Base-by-base conservation (phyloP, 2,113 vertebrate species). In the Carlito syrichta region DNA sequence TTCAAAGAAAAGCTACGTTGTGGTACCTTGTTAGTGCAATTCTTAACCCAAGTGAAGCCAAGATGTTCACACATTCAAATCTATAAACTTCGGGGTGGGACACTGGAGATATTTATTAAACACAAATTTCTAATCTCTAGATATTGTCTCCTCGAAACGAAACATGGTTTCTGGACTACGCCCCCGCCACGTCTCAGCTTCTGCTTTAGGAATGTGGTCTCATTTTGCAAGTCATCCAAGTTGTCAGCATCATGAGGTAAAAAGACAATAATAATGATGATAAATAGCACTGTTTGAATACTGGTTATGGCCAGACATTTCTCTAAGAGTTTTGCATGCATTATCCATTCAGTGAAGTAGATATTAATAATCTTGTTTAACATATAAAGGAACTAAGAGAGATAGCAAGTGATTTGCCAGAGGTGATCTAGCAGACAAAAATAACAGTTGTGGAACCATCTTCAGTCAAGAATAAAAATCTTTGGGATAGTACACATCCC, bases 131-230 rank as follows among this genome's bases (percentile, higher is more conserved):
- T 58, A 58, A 82, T 68, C 5, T 23, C 48, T 85, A 73, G 27
- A n/a, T 93, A 17, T 40, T 89, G 95, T 48, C 60, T 68, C 16
- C 17, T 60, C 96, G 54, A 95, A 96, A 83, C 45, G 20, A 94
- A 95, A 25, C 40, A 66, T 54, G 35, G 35, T 32, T 77, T 84
- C 27, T 77, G 32, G 58, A 60, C 9, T 52, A 66, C 10, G 81
- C 81, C 30, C 1, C 38, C 35, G 43, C 8, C 7, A 91, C 8
- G 19, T 32, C 6, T 77, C 52, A 86, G 43, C 8, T 91, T 58
- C 52, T 77, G 54, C 11, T 58, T 88, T 69, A 40, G 20, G 8
- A 71, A 38, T 79, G 30, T 23, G 74, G 88, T 5, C 9, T 71
- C 19, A 73, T 60, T 93, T 84, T 82, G 8, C 32, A 23, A 73